Conservation (phyloP, 1,140 invertebrate species). For the Ptiloglossa arizonensis region DNA sequence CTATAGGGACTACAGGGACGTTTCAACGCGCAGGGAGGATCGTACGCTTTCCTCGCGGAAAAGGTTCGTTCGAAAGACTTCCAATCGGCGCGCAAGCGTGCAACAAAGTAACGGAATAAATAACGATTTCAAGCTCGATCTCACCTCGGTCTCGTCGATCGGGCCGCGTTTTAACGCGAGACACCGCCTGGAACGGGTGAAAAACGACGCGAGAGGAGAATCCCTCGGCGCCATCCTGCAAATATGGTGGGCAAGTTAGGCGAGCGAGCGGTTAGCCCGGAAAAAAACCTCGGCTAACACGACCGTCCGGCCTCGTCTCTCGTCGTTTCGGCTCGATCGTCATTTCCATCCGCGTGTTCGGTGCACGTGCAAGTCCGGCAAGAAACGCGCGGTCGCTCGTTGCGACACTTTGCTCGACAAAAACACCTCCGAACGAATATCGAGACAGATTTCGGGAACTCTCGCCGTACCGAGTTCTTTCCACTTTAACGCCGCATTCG, state of each 20-base stretch:
- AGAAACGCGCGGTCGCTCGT: too few species aligned
- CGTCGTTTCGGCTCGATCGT: conserved; percentile 8
- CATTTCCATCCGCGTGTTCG: conserved; percentile 14
- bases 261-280: not conserved
- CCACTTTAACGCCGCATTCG: not conserved
- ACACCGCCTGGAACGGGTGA: not conserved
- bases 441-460: not conserved
- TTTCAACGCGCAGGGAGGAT: too few species aligned
- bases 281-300: not conserved
- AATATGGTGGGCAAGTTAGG: conserved; percentile 69
- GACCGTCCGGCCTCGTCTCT: not conserved
- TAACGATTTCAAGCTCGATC: not conserved
- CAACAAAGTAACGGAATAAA: not conserved
- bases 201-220: conserved; percentile 54
- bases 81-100: not conserved
- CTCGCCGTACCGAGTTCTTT: not conserved
- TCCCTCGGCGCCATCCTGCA: conserved; percentile 67
- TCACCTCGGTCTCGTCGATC: conserved; percentile 10
- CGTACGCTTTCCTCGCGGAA: too few species aligned
- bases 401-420: conserved; percentile 3
- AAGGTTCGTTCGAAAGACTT: too few species aligned
- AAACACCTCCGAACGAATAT: not conserved
- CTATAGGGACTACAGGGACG: too few species aligned
- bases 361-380: not conserved
- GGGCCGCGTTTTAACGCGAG: too few species aligned